These are phyloP conservation scores for Anagyrus pseudococci DNA, from an alignment of 2,888 invertebrate genomes.

Conservation along the genomic window DNA sequence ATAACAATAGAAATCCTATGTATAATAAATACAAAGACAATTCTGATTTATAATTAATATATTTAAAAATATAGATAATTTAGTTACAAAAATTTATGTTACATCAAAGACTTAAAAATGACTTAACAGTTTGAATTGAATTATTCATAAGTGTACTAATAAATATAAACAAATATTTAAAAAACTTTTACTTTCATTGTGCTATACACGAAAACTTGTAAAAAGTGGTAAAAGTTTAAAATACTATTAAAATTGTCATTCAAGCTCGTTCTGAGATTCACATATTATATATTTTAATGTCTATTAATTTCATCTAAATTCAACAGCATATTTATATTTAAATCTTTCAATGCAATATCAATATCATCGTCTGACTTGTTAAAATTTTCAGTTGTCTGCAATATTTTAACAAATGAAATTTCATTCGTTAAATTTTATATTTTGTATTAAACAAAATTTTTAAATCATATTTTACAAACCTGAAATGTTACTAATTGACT, in stretches of 20 bases:
- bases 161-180: conserved; percentile 25
- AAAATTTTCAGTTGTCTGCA: conserved; percentile 50
- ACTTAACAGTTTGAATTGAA: conserved; percentile 22
- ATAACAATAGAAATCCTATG: background rate
- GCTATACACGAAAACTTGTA: conserved; percentile 25
- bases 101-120: conserved; percentile 29
- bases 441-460: background rate
- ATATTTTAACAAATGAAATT: conserved; percentile 8
- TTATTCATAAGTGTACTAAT: conserved; percentile 17
- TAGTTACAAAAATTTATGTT: conserved; percentile 28
- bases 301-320: conserved; percentile 50
- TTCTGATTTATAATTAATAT: background rate
- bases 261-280: conserved; percentile 30
- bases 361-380: conserved; percentile 53
- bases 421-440: background rate
- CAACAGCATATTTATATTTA: conserved; percentile 56
- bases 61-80: conserved; percentile 32
- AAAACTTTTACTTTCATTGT: conserved; percentile 29
- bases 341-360: conserved; percentile 53
- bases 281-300: conserved; percentile 16
- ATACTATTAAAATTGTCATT: conserved; percentile 17
- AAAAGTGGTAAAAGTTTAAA: conserved; percentile 21
- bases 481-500: conserved; percentile 55
- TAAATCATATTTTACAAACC: conserved; percentile 41
- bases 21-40: background rate